Conservation (phyloP, 2,888 invertebrate species). For the Caenorhabditis drosophilae region DNA sequence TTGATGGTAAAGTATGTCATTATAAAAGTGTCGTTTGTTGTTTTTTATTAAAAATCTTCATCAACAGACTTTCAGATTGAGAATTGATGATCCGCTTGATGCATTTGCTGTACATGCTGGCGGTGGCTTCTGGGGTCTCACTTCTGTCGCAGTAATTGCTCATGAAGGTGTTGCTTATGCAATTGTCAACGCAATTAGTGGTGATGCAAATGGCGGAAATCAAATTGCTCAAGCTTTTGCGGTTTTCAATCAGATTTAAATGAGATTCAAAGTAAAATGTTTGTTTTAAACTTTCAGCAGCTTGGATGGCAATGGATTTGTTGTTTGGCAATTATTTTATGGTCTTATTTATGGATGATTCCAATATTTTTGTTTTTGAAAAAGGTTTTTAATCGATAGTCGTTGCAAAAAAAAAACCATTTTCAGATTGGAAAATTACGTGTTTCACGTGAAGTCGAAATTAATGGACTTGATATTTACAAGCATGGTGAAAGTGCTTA, state of each 20-base stretch:
- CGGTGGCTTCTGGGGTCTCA: conserved; percentile 72
- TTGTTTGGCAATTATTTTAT: conserved; percentile 45
- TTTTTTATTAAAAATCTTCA: too few species aligned
- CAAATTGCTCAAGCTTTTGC: conserved; percentile 48
- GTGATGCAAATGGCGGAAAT: conserved; percentile 27
- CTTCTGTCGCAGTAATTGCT: conserved; percentile 56
- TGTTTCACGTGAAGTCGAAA: conserved; percentile 51
- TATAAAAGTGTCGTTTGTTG: too few species aligned
- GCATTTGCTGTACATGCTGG: conserved; percentile 73
- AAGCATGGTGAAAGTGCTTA: conserved; percentile 57
- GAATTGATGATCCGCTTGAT: conserved; percentile 73
- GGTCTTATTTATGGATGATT: conserved; percentile 53
- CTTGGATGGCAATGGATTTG: conserved; percentile 56
- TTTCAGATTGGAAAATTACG: conserved; percentile 48
- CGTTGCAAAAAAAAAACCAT: background rate
- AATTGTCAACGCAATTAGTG: conserved; percentile 46
- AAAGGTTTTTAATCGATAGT: conserved; percentile 14
- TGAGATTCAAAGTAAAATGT: too few species aligned
- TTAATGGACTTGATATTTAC: conserved; percentile 55
- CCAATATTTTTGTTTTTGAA: conserved; percentile 48
- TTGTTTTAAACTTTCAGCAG: conserved; percentile 33
- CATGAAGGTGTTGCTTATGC: conserved; percentile 59
- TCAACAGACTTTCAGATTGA: conserved; percentile 48
- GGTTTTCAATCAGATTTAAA: conserved; percentile 10
- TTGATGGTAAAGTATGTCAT: conserved; percentile 64